Conservation (phyloP, 1,140 invertebrate species). For the Akabosia matsudoensis region DNA sequence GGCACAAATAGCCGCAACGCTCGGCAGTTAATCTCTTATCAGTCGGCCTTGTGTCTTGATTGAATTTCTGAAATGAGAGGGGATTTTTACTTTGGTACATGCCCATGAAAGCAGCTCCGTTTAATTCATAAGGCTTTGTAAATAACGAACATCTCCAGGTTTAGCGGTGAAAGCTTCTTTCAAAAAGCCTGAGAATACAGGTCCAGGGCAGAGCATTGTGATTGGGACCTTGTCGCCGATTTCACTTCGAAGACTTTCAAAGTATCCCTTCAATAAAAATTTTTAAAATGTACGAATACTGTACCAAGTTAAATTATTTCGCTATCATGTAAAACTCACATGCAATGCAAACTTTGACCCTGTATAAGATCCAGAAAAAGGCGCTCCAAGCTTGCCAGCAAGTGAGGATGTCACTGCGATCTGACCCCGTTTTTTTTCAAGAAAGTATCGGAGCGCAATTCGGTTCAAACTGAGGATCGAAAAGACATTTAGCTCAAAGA, state of each 20-base stretch:
- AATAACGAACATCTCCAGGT: slow-evolving; percentile 69
- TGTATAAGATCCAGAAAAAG: slow-evolving; percentile 73
- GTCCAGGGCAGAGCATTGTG: slow-evolving; percentile 73
- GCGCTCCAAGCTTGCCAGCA: slow-evolving; percentile 66
- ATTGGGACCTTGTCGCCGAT: slow-evolving; percentile 61
- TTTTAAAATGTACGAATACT: neutral
- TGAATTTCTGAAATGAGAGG: slow-evolving; percentile 61
- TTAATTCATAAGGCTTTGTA: slow-evolving; percentile 60
- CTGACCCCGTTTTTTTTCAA: slow-evolving; percentile 62
- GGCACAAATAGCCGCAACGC: slow-evolving; percentile 69
- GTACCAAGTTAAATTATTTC: slow-evolving; percentile 31
- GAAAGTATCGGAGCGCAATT: slow-evolving; percentile 65
- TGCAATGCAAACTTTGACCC: slow-evolving; percentile 78
- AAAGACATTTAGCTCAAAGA: slow-evolving; percentile 82
- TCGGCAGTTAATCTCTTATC: slow-evolving; percentile 65
- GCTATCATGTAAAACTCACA: slow-evolving; percentile 54
- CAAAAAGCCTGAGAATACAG: slow-evolving; percentile 70
- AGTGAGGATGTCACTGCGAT: slow-evolving; percentile 70
- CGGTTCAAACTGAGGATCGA: slow-evolving; percentile 67
- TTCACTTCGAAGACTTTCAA: slow-evolving; percentile 63
- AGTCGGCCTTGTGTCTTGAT: slow-evolving; percentile 52
- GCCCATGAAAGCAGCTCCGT: too few relatives aligned
- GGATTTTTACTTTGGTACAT: too few relatives aligned
- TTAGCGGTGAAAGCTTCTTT: slow-evolving; percentile 66
- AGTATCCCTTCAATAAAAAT: slow-evolving; percentile 63